Evolutionary conservation across 2,113 vertebrate genomes (phyloP).

Genomic region (Xenus cinereus): DNA sequence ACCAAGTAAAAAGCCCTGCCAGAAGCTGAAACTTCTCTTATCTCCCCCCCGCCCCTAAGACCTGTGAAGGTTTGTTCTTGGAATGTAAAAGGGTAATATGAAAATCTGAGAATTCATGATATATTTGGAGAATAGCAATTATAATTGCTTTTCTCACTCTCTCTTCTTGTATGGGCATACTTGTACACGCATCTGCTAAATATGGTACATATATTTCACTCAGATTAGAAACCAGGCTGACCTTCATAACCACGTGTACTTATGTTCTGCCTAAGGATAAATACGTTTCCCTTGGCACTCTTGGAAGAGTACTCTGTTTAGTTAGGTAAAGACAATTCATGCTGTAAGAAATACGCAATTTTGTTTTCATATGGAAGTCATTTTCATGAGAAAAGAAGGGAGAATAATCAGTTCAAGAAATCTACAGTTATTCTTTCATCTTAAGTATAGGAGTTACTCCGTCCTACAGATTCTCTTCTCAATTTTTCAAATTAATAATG

Average conservation of each 20-base stretch:
- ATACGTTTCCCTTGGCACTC: background rate
- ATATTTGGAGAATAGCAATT: slow-evolving; percentile 36
- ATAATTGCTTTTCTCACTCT: slow-evolving; percentile 61
- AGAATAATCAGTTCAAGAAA: background rate
- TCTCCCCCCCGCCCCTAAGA: background rate
- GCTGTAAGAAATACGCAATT: background rate
- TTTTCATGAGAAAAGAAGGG: background rate
- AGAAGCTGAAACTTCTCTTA: background rate
- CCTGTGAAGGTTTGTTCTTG: background rate
- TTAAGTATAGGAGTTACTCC: background rate
- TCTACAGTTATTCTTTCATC: background rate
- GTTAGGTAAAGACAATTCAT: background rate
- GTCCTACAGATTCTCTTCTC: background rate
- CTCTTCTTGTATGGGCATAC: slow-evolving; percentile 26
- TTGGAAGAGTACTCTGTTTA: background rate
- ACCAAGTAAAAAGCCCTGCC: background rate
- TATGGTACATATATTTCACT: slow-evolving; percentile 11
- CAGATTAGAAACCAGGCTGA: slow-evolving; percentile 43
- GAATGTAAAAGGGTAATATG: background rate
- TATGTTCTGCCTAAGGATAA: slow-evolving; percentile 24
- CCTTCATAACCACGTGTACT: slow-evolving; percentile 15
- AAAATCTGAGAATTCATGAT: slow-evolving; percentile 22
- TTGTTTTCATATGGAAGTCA: background rate
- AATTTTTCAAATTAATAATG: slow-evolving; percentile 11
- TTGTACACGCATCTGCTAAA: slow-evolving; percentile 23